These are phyloP conservation scores for Climacteris rufus DNA, from an alignment of 2,113 vertebrate species.

Conservation along the genomic window DNA sequence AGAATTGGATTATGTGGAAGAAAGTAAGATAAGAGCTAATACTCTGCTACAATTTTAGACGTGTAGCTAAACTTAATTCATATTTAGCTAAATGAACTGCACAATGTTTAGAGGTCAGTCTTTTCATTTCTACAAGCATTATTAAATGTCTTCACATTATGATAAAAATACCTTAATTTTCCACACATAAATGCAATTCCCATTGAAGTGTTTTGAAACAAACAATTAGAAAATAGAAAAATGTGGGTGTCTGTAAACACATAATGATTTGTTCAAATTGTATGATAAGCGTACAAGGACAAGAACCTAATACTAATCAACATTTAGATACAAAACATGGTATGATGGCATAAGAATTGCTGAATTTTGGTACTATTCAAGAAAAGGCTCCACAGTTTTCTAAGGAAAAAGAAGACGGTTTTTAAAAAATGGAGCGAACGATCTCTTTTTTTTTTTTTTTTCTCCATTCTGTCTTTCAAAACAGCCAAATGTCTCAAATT, in stretches of 20 bases:
- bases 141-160: neutral
- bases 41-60: neutral
- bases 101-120: neutral
- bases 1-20: neutral
- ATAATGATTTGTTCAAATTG: neutral
- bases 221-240: neutral
- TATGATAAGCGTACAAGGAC: accelerated
- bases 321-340: neutral
- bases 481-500: neutral
- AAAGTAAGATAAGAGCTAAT: neutral
- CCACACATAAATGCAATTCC: neutral
- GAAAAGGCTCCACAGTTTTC: neutral
- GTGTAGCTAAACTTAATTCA: neutral
- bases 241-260: neutral
- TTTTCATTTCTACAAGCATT: neutral
- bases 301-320: neutral
- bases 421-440: neutral
- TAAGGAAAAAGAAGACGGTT: neutral
- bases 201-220: neutral
- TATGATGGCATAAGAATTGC: neutral
- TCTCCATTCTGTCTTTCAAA: neutral
- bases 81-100: neutral
- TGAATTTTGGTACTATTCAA: neutral
- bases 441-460: neutral
- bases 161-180: neutral